These are phyloP conservation scores for Epinephelus moara DNA, from an alignment of 2,113 vertebrate species.

Conservation along the genomic window DNA sequence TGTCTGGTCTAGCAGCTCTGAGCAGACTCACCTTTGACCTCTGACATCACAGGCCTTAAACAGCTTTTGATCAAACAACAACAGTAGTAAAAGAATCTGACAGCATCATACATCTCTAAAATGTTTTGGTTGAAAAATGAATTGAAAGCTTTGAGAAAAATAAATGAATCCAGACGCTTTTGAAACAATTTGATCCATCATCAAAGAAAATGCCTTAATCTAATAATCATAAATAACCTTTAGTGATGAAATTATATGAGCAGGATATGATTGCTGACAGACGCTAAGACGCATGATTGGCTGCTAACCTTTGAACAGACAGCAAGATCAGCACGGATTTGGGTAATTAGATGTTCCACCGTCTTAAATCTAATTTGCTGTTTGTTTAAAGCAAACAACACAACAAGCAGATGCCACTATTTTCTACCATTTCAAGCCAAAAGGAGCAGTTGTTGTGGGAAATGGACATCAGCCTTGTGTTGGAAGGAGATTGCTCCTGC, in stretches of 20 bases:
- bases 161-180: neutral
- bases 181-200: neutral
- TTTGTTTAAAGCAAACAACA: conserved; percentile 43
- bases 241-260: neutral
- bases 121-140: neutral
- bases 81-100: neutral
- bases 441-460: conserved; percentile 1
- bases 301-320: conserved; percentile 39
- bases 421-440: neutral
- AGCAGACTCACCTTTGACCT: conserved; percentile 42
- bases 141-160: neutral
- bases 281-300: neutral
- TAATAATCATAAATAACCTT: neutral
- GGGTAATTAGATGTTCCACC: conserved; percentile 50
- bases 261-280: neutral
- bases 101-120: neutral
- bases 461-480: neutral
- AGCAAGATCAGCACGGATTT: conserved; percentile 52
- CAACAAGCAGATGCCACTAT: conserved; percentile 6
- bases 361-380: conserved; percentile 41
- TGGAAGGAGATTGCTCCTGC: conserved; percentile 12
- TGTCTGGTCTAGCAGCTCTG: conserved; percentile 22
- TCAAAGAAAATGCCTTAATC: neutral
- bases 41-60: conserved; percentile 13
- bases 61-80: conserved; percentile 9